phyloP scores from a whole-genome alignment of 2,888 invertebrate species.

The Chirona hameri region DNA sequence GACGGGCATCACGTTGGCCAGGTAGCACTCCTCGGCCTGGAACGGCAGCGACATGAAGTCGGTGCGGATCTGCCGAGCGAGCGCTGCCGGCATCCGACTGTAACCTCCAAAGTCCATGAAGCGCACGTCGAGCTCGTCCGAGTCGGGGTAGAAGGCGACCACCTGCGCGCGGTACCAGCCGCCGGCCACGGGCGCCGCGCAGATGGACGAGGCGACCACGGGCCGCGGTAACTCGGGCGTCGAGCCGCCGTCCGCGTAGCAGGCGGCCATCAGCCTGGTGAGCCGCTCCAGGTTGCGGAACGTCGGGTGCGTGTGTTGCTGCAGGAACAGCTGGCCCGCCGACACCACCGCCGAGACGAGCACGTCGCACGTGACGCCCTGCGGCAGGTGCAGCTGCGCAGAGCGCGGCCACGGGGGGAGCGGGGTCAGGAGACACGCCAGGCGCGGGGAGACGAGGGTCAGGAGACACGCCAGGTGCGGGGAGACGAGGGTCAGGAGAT shows the following conservation, averaged over 20 bases:
- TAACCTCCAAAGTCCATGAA: slow-evolving; percentile 96
- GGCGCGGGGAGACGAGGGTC: too few relatives aligned
- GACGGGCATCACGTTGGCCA: slow-evolving; percentile 81
- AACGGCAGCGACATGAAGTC: slow-evolving; percentile 94
- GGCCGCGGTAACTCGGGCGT: slow-evolving; percentile 77
- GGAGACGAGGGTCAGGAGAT: too few relatives aligned
- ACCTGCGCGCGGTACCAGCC: slow-evolving; percentile 86
- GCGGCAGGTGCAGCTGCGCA: slow-evolving; percentile 73
- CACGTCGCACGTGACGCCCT: slow-evolving; percentile 89
- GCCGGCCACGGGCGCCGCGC: slow-evolving; percentile 76
- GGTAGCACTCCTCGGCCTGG: slow-evolving; percentile 91
- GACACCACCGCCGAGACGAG: slow-evolving; percentile 80
- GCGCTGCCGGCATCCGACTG: slow-evolving; percentile 67
- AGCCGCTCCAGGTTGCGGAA: slow-evolving; percentile 77
- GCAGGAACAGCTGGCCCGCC: slow-evolving; percentile 87
- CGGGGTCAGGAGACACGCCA: too few relatives aligned
- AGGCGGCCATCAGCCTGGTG: slow-evolving; percentile 69
- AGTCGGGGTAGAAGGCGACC: slow-evolving; percentile 61
- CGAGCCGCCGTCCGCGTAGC: slow-evolving; percentile 68
- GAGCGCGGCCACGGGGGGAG: too few relatives aligned
- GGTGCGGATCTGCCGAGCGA: slow-evolving; percentile 84
- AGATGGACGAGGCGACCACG: slow-evolving; percentile 70
- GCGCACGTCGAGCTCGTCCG: slow-evolving; percentile 71
- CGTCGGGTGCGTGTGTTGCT: slow-evolving; percentile 91
- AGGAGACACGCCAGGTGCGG: too few relatives aligned